phyloP scores from a whole-genome alignment of 2,888 invertebrate genomes.

The Osmoderma eremita region DNA sequence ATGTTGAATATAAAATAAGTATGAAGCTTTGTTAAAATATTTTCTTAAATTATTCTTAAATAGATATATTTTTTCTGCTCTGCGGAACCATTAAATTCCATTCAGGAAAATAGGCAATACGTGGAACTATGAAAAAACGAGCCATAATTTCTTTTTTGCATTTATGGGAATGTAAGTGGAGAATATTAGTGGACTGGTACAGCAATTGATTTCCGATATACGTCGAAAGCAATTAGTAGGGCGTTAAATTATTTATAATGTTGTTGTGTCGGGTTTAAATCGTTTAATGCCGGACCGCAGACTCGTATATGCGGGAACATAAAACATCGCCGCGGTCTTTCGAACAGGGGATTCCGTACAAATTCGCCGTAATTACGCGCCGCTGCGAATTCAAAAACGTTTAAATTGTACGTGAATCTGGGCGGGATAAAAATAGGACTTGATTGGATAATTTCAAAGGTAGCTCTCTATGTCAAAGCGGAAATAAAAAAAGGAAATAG shows the following conservation, averaged over 20 bases:
- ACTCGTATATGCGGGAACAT: conserved; percentile 6
- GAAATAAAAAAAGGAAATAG: too few species aligned
- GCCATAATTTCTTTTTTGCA: too few species aligned
- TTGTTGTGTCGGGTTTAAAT: background rate
- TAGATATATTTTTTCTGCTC: too few species aligned
- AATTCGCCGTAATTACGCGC: conserved; percentile 18
- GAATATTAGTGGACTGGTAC: too few species aligned
- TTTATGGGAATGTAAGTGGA: too few species aligned
- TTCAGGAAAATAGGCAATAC: too few species aligned
- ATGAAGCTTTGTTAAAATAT: too few species aligned
- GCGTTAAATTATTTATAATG: conserved; percentile 18
- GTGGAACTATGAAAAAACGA: too few species aligned
- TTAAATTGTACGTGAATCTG: conserved; percentile 7
- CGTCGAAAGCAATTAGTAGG: conserved; percentile 7
- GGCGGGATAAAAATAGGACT: background rate
- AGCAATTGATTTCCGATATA: conserved; percentile 19
- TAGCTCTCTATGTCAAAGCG: too few species aligned
- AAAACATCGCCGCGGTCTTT: conserved; percentile 8
- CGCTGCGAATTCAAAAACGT: conserved; percentile 8
- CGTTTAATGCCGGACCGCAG: conserved; percentile 12
- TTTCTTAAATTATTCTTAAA: too few species aligned
- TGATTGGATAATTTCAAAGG: background rate
- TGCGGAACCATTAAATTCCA: too few species aligned
- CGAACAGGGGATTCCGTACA: conserved; percentile 17
- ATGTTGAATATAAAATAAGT: too few species aligned